phyloP scores from a whole-genome alignment of 2,113 vertebrate genomes.

The Oryctolagus cuniculus region DNA sequence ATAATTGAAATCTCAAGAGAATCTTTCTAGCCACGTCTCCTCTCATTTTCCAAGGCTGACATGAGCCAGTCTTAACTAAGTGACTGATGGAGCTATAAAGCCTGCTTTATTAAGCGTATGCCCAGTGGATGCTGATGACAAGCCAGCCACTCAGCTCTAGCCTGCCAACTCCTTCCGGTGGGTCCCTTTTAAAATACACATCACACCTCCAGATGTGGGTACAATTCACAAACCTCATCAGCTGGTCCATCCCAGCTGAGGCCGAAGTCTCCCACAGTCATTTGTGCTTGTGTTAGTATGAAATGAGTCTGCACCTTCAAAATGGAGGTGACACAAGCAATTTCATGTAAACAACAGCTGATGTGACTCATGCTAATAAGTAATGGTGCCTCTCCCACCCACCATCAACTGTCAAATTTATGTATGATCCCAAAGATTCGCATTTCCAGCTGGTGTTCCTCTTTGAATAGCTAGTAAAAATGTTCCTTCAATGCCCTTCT shows the following conservation, averaged over 20 bases:
- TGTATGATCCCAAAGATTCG: not conserved
- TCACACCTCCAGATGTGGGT: not conserved
- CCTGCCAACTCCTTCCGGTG: not conserved
- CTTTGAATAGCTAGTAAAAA: not conserved
- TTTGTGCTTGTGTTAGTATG: not conserved
- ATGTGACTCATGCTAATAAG: not conserved
- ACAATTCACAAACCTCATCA: not conserved
- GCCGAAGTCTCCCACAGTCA: not conserved
- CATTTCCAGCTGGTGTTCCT: not conserved
- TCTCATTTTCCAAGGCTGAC: not conserved
- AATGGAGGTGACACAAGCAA: not conserved
- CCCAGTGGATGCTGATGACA: not conserved
- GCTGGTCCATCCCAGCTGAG: not conserved
- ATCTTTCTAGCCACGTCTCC: not conserved
- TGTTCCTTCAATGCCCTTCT: not conserved
- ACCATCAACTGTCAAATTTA: not conserved
- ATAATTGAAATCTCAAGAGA: constrained; percentile 30
- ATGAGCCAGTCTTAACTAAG: not conserved
- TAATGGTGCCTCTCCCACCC: not conserved
- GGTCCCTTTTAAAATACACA: not conserved
- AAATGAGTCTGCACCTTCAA: constrained; percentile 24
- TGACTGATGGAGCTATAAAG: constrained; percentile 25
- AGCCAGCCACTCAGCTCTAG: not conserved
- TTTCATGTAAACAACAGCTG: not conserved
- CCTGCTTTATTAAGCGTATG: constrained; percentile 5